A percentile compares a stretch with the other conserved stretches of the same genome.
These are phyloP conservation scores for Drosophila mayri DNA, from an alignment of 1,140 invertebrate genomes.

Conservation along the genomic window DNA sequence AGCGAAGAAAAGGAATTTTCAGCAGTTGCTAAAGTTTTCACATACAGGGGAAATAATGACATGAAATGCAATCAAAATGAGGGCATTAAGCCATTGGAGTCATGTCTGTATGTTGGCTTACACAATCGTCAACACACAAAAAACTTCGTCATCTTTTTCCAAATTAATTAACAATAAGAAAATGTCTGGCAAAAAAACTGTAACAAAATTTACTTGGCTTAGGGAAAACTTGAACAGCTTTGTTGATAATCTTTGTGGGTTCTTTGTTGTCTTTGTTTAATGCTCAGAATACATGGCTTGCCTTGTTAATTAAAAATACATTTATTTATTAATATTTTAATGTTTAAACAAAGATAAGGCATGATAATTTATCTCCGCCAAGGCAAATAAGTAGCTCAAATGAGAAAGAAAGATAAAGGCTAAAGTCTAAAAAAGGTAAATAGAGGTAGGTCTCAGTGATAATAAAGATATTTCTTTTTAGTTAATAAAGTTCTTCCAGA, in stretches of 20 bases:
- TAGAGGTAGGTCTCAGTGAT: conserved; percentile 4
- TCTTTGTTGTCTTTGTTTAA: neutral
- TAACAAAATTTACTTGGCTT: neutral
- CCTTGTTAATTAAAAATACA: conserved; percentile 39
- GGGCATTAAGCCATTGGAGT: conserved; percentile 51
- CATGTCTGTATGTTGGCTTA: conserved; percentile 29
- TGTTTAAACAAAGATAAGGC: conserved; percentile 28
- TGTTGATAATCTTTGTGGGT: neutral
- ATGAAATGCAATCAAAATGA: conserved; percentile 56
- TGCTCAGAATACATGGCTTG: neutral
- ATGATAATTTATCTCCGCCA: conserved; percentile 27
- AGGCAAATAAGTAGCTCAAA: conserved; percentile 22
- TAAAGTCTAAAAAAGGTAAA: conserved; percentile 8
- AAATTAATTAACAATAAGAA: conserved; percentile 8
- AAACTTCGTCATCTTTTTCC: conserved; percentile 10
- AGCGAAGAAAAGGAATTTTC: conserved; percentile 28
- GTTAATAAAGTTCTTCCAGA: neutral
- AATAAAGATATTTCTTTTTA: conserved; percentile 14
- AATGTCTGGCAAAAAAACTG: conserved; percentile 7
- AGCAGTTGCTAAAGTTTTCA: conserved; percentile 47
- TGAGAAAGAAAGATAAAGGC: conserved; percentile 20
- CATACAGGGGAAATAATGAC: conserved; percentile 42
- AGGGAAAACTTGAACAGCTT: neutral
- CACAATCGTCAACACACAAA: conserved; percentile 18
- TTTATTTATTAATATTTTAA: conserved; percentile 39